A percentile compares a stretch with the other conserved stretches of the same genome.
Evolutionary conservation across 2,113 vertebrate species (phyloP).

Genomic region (Cricetomys ansorgei): DNA sequence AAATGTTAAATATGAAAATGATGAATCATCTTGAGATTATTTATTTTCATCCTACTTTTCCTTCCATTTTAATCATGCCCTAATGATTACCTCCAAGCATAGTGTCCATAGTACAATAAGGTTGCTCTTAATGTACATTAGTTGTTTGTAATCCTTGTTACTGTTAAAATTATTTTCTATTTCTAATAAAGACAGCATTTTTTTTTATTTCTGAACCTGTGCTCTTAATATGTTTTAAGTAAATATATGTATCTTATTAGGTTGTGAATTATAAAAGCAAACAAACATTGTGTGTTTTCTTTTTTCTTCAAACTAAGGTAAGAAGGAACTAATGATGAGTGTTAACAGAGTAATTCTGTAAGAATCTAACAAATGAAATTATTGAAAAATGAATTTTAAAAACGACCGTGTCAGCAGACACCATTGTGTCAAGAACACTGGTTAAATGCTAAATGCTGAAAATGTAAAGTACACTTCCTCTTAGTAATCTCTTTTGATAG

Average conservation of each 20-base stretch:
- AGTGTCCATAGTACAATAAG: not conserved
- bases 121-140: too few relatives aligned
- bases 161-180: not conserved
- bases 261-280: not conserved
- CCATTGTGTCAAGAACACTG: not conserved
- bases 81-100: too few relatives aligned
- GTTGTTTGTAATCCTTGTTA: not conserved
- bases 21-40: not conserved
- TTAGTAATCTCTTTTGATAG: not conserved
- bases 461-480: constrained; percentile 13
- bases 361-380: not conserved
- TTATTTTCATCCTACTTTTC: not conserved
- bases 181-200: not conserved
- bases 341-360: not conserved
- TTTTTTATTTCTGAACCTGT: not conserved
- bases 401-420: not conserved
- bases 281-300: not conserved
- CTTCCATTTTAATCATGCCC: not conserved
- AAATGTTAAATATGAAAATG: not conserved
- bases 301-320: not conserved
- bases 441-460: constrained; percentile 17
- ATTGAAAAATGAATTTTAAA: not conserved
- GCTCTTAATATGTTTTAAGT: not conserved
- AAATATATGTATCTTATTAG: not conserved
- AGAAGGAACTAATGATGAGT: not conserved